Conservation (phyloP, 2,888 invertebrate species). For the Spilarctia lutea region DNA sequence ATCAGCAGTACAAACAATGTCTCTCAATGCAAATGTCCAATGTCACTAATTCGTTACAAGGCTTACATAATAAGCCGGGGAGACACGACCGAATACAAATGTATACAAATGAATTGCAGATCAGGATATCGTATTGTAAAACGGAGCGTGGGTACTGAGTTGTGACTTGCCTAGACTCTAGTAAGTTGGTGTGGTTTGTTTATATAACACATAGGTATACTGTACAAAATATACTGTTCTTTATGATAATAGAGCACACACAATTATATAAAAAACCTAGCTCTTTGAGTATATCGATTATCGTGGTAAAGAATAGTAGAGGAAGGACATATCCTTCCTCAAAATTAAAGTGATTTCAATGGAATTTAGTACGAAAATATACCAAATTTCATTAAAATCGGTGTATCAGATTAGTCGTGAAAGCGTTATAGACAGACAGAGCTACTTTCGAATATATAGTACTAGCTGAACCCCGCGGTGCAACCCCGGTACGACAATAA, state of each 20-base stretch:
- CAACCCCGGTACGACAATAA: too few species aligned
- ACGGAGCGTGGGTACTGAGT: slow-evolving; percentile 54
- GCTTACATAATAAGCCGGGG: slow-evolving; percentile 69
- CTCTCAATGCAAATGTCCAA: slow-evolving; percentile 64
- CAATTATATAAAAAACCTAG: neutral
- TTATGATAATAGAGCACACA: neutral
- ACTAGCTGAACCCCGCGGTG: too few species aligned
- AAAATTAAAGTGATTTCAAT: too few species aligned
- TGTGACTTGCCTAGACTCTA: slow-evolving; percentile 23
- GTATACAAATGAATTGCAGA: slow-evolving; percentile 44
- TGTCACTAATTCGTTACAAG: slow-evolving; percentile 67
- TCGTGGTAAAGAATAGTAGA: too few species aligned
- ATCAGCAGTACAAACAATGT: slow-evolving; percentile 41
- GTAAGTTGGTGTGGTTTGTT: neutral
- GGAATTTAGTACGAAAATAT: too few species aligned
- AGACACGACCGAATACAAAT: slow-evolving; percentile 71
- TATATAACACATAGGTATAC: too few species aligned
- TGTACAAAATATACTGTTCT: neutral
- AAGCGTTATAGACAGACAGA: too few species aligned
- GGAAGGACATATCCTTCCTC: too few species aligned
- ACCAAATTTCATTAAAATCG: too few species aligned
- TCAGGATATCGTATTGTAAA: slow-evolving; percentile 54
- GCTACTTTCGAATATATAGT: too few species aligned
- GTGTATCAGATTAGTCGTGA: too few species aligned
- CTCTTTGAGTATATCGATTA: too few species aligned